These are phyloP conservation scores for Linhomoeus sp. DNA, from an alignment of 2,888 invertebrate genomes.

Conservation along the genomic window DNA sequence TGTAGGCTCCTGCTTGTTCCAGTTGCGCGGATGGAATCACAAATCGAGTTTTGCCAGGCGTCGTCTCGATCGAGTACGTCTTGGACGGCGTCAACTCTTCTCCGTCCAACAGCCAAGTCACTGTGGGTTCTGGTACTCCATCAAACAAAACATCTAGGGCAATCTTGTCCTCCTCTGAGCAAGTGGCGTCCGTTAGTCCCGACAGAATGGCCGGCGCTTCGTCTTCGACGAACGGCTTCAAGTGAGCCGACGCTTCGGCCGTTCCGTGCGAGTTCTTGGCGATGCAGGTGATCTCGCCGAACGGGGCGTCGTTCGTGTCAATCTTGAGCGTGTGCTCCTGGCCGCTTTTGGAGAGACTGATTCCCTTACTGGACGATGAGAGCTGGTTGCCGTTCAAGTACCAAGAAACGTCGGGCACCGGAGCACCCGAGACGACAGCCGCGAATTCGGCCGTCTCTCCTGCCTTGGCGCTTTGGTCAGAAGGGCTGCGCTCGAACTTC, in stretches of 20 bases:
- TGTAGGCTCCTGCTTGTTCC: no score
- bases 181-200: conserved; percentile 10
- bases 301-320: conserved; percentile 10
- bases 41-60: no score
- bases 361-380: not conserved
- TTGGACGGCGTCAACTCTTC: not conserved
- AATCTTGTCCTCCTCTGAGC: conserved; percentile 9
- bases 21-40: no score
- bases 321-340: conserved; percentile 19
- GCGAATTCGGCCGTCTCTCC: not conserved
- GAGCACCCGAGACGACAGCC: conserved; percentile 23
- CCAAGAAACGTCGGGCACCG: conserved; percentile 23
- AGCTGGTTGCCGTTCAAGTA: not conserved
- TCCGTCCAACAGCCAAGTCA: conserved; percentile 2
- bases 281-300: conserved; percentile 6
- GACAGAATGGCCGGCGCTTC: not conserved
- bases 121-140: not conserved
- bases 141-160: not conserved
- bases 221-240: conserved; percentile 2
- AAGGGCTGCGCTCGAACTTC: no score
- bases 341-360: conserved; percentile 6
- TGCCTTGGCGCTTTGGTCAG: not conserved
- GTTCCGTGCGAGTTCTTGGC: conserved; percentile 22
- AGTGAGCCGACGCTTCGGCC: conserved; percentile 22
- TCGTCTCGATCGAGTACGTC: not conserved